Base-by-base conservation (phyloP, 2,797 vertebrate genomes). In the Chromobotia macracanthus region DNA sequence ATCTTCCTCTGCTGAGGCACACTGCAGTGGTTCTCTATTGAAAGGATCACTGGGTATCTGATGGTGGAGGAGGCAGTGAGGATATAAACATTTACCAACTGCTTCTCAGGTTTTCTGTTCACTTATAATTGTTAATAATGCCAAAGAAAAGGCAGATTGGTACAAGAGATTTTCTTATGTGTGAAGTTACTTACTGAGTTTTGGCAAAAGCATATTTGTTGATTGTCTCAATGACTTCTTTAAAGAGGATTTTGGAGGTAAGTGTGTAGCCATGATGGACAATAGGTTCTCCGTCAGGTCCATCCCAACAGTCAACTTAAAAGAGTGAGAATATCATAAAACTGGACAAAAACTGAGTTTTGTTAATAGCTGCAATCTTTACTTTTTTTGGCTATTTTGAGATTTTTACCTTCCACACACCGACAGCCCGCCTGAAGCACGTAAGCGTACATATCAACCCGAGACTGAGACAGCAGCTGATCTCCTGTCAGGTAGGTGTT, bases 401-500 rank as follows among this genome's bases (percentile, higher is more conserved):
- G 41, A 35, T 60, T 51, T 51, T 6, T 56, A 98, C 97, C 88
- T 55, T 99, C 97, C 23, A 99, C 97, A 76, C 97, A 99, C 86
- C 97, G 97, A 78, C 97, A 99, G 73, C 97, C 97, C 83, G 97
- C 95, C 86, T 98, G 95, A 72, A 99, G 91, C 80, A 97, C 98
- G 75, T 97, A 97, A 13, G 96, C 96, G 0, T 99, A 99, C 41
- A 97, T 98, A 91, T 99, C 97, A 85, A 96, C 92, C 3, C 97
- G 95, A 55, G 97, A 98, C 89, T 98, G 96, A 0, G 97, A 99
- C 18, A 97, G 94, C 88, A 99, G 95, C 94, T 99, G 97, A 89
- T 98, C 97, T 80, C 97, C 97, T 0, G 95, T 97, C 90, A 99
- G 92, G 88, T 94, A 94, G 84, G 97, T 99, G 92, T 99, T 99